These are phyloP conservation scores for Sipha flava DNA, from an alignment of 1,140 invertebrate genomes.

Conservation along the genomic window DNA sequence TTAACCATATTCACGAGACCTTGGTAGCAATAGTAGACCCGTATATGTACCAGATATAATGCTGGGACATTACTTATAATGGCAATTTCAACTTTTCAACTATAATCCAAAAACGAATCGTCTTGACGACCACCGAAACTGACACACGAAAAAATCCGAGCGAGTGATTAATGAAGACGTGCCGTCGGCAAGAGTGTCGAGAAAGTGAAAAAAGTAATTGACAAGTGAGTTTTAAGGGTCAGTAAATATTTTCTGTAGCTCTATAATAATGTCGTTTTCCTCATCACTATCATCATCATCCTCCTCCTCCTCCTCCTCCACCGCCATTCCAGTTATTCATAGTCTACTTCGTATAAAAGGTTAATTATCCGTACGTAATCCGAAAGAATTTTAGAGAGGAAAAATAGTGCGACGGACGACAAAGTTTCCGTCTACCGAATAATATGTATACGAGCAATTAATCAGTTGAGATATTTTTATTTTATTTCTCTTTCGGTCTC, in stretches of 20 bases:
- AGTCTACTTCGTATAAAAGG: background rate
- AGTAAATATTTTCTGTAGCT: background rate
- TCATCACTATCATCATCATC: too few relatives aligned
- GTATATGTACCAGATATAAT: too few relatives aligned
- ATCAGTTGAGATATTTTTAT: background rate
- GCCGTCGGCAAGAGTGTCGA: background rate
- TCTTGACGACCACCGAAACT: background rate
- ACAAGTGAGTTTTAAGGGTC: background rate
- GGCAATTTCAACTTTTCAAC: too few relatives aligned
- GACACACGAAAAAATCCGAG: too few relatives aligned
- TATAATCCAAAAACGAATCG: too few relatives aligned
- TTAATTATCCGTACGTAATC: slow-evolving; percentile 16
- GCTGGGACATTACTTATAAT: too few relatives aligned
- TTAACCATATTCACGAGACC: background rate
- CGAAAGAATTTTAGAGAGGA: background rate
- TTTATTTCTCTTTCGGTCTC: too few relatives aligned
- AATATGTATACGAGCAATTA: background rate
- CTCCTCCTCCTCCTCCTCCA: background rate
- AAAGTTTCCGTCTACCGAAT: background rate
- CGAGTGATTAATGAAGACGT: background rate
- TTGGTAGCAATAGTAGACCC: too few relatives aligned
- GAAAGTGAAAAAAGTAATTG: background rate
- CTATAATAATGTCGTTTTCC: background rate
- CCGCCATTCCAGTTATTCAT: too few relatives aligned
- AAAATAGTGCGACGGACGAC: background rate